A percentile compares a stretch with the other conserved stretches of the same genome.
Conservation (phyloP, 2,797 vertebrate genomes). For the Lithobates sylvaticus region DNA sequence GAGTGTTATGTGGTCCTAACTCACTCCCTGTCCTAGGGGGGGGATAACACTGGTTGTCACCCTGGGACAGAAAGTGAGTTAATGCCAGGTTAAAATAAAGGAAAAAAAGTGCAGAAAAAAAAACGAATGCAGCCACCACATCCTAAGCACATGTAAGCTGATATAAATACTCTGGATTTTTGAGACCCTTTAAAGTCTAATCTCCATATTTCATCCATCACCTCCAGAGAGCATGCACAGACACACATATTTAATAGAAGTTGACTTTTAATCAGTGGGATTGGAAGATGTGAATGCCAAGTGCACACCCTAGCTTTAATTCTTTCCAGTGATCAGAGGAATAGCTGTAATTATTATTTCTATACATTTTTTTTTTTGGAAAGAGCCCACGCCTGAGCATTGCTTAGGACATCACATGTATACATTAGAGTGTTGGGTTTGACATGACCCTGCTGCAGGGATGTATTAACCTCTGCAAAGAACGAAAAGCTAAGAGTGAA, state of each 20-base stretch:
- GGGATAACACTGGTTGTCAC: no score
- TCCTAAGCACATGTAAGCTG: no score
- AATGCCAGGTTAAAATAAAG: no score
- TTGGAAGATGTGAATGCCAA: not conserved
- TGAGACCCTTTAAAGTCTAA: no score
- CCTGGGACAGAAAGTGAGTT: no score
- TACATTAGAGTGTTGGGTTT: not conserved
- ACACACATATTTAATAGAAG: not conserved
- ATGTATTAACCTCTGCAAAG: slow-evolving; percentile 26
- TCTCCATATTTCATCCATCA: no score
- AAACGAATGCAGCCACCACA: no score
- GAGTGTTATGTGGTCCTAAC: no score
- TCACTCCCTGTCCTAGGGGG: no score
- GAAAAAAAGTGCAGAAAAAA: no score
- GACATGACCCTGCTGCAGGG: slow-evolving; percentile 16
- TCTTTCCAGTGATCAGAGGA: not conserved
- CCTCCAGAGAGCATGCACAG: not conserved
- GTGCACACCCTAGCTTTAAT: not conserved
- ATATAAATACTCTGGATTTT: no score
- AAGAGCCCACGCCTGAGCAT: not conserved
- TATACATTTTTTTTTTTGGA: not conserved
- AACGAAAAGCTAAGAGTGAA: slow-evolving; percentile 4
- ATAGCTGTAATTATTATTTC: not conserved
- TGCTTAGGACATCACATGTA: not conserved
- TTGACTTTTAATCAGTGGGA: not conserved